A percentile compares a stretch with the other conserved stretches of the same genome.
phyloP scores from a whole-genome alignment of 2,797 vertebrate species.

The Hyperoplus lanceolatus region DNA sequence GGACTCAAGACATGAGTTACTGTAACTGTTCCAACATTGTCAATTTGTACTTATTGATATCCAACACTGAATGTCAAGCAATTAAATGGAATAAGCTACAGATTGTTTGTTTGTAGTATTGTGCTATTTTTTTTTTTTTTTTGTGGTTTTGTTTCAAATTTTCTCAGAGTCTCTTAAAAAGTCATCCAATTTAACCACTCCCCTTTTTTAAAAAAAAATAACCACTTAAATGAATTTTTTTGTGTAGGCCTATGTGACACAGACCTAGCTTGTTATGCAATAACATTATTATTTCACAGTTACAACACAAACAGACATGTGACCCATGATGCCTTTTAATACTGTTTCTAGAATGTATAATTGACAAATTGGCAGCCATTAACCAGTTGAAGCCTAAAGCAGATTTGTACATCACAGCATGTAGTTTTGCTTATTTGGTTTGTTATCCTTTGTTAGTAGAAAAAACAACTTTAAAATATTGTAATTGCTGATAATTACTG shows the following conservation, averaged over 20 bases:
- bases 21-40: neutral
- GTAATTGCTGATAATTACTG: neutral
- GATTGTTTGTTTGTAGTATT: slow-evolving; percentile 5
- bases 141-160: too few relatives aligned
- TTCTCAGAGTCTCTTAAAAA: neutral
- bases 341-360: neutral
- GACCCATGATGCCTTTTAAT: neutral
- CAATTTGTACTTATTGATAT: neutral
- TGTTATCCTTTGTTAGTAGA: neutral
- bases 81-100: neutral
- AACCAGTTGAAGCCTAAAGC: neutral
- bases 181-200: neutral
- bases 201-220: too few relatives aligned
- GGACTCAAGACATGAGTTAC: neutral
- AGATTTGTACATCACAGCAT: neutral
- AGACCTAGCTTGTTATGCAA: too few relatives aligned
- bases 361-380: neutral
- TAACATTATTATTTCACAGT: neutral
- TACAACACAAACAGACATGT: neutral
- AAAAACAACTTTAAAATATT: neutral
- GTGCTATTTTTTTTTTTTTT: too few relatives aligned
- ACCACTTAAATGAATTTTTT: too few relatives aligned
- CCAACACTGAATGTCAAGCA: neutral
- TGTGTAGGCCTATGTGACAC: too few relatives aligned
- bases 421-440: neutral